Base-by-base conservation (phyloP, 2,797 vertebrate genomes). In the Anguilla pacifica region DNA sequence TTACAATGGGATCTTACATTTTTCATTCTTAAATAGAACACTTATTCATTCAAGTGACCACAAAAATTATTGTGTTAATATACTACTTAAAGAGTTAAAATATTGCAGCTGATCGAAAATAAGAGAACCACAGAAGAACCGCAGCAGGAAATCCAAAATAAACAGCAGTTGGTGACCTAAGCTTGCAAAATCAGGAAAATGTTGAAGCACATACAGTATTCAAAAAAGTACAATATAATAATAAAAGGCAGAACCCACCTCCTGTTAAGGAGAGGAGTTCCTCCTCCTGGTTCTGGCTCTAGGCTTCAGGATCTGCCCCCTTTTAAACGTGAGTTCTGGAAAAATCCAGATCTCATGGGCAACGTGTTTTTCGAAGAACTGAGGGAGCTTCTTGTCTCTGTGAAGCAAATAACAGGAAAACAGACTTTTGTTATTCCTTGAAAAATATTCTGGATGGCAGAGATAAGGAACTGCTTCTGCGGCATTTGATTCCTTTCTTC, bases 361-460 rank as follows among this genome's bases (percentile, higher is more conserved):
- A 5, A 13, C 25, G 11, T 11, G 70, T 39, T 74, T 39, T 35
- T 39, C 15, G 19, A 74, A 74, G 28, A 74, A 39, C 31, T 2
- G 28, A 74, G 31, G 70, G 74, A 22, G 35, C 31, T 15, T 19
- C 31, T 77, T 15, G 43, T 77, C 39, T 43, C 74, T 77, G 74
- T 19, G 35, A 77, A 43, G 74, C 19, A 77, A 43, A 77, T 43
- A 15, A 77, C 13, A 77, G 74, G 39, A 77, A 43, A 72, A 77
- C 74, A 39, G 74, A 43, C 74, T 43, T 77, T 39, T 15, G 4
- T 35, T 77, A 77, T 77, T 72, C 74, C 35, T 43, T 77, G 74
- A 77, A 22, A 77, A 43, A 77, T 43, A 77, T 77, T 77, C 74
- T 77, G 74, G 74, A 43, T 17, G 74, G 43, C 39, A 77, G 74